These are phyloP conservation scores for Linnaemya vulpina DNA, from an alignment of 2,888 invertebrate species.

Conservation along the genomic window DNA sequence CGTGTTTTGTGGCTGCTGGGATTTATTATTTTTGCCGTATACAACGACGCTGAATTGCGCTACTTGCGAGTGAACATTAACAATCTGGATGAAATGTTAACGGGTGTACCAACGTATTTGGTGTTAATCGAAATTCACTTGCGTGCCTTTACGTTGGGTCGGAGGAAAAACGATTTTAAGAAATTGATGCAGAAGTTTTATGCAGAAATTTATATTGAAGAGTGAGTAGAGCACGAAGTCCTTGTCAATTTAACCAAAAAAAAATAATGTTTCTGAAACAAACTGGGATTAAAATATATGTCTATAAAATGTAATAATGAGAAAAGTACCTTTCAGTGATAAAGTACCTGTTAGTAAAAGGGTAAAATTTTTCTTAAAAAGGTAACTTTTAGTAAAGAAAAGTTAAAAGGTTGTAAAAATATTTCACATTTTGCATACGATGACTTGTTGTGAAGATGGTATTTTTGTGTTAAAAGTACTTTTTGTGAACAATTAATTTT, in stretches of 20 bases:
- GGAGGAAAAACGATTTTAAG: slow-evolving; percentile 71
- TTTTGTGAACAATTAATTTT: not conserved
- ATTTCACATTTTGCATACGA: not conserved
- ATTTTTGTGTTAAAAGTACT: not conserved
- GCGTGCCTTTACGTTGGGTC: slow-evolving; percentile 76
- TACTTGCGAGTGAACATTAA: slow-evolving; percentile 74
- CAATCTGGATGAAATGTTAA: slow-evolving; percentile 76
- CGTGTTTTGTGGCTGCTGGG: slow-evolving; percentile 70
- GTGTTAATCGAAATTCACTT: slow-evolving; percentile 75
- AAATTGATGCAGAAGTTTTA: slow-evolving; percentile 75
- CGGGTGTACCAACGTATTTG: slow-evolving; percentile 76
- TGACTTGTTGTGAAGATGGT: not conserved
- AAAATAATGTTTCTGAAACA: too few species aligned
- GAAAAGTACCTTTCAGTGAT: not conserved
- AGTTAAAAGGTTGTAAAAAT: not conserved
- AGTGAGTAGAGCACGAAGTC: slow-evolving; percentile 41
- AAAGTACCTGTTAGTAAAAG: not conserved
- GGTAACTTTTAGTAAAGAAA: too few species aligned
- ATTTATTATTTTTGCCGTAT: slow-evolving; percentile 73
- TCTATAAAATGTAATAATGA: too few species aligned
- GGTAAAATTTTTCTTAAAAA: not conserved
- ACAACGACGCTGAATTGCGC: slow-evolving; percentile 76
- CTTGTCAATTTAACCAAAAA: not conserved
- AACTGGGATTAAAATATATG: too few species aligned
- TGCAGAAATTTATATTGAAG: slow-evolving; percentile 75